phyloP scores from a whole-genome alignment of 2,888 invertebrate species.

The Adelphocoris suturalis region DNA sequence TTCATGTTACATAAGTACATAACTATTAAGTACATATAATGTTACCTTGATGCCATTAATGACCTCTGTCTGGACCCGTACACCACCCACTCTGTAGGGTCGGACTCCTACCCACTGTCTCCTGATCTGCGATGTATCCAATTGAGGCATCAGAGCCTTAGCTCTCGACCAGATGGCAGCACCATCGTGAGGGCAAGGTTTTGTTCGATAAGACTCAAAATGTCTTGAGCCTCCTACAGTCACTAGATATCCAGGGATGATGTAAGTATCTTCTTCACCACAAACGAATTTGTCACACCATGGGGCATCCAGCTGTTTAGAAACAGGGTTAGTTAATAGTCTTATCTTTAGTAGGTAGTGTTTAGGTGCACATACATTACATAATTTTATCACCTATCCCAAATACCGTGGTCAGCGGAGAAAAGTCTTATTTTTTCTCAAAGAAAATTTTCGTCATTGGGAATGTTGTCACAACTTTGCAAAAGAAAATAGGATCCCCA shows the following conservation, averaged over 20 bases:
- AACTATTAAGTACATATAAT: not conserved
- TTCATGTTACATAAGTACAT: no score
- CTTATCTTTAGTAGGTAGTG: not conserved
- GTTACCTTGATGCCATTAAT: conserved; percentile 74
- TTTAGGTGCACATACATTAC: no score
- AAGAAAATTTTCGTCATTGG: no score
- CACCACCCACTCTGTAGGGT: conserved; percentile 87
- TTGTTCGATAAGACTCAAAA: conserved; percentile 86
- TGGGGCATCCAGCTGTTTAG: conserved; percentile 85
- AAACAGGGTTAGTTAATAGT: not conserved
- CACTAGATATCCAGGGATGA: conserved; percentile 88
- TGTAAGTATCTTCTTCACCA: conserved; percentile 91
- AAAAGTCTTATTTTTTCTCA: no score
- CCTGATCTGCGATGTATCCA: conserved; percentile 80
- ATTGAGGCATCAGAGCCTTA: conserved; percentile 85
- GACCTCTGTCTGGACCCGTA: conserved; percentile 86
- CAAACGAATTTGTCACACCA: conserved; percentile 95
- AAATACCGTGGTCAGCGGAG: no score
- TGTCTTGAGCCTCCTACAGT: conserved; percentile 93
- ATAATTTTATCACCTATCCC: no score
- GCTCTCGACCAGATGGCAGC: conserved; percentile 90
- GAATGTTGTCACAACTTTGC: no score
- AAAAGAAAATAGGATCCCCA: no score
- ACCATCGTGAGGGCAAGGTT: conserved; percentile 86
- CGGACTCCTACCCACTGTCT: conserved; percentile 88